A percentile compares a stretch with the other conserved stretches of the same genome.
Conservation (phyloP, 2,888 invertebrate genomes). For the Strigamia maritima region DNA sequence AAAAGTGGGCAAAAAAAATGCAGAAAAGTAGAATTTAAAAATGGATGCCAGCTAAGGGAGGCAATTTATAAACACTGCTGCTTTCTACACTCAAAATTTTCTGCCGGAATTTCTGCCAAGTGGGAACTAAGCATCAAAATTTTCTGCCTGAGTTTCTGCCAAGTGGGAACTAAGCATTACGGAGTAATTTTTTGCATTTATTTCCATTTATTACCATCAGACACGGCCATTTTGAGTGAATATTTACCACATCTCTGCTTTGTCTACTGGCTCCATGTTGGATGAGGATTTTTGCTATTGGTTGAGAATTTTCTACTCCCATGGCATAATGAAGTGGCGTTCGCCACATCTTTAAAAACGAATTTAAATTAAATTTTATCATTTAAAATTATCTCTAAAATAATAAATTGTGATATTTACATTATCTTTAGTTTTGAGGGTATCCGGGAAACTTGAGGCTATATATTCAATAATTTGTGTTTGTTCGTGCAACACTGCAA, state of each 20-base stretch:
- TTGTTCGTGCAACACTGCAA: constrained; percentile 79
- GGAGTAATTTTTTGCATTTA: no score
- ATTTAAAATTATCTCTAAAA: background rate
- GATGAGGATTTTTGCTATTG: constrained; percentile 73
- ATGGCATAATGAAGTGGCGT: constrained; percentile 86
- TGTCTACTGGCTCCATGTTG: constrained; percentile 78
- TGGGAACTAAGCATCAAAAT: no score
- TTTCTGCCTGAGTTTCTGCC: no score
- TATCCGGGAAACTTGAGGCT: constrained; percentile 67
- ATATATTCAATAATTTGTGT: constrained; percentile 76
- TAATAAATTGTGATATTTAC: constrained; percentile 58
- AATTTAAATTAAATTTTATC: no score
- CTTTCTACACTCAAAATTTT: no score
- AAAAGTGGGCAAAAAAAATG: no score
- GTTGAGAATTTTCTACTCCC: constrained; percentile 80
- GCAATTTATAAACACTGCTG: no score
- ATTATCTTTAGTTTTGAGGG: constrained; percentile 76
- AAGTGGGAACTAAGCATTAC: no score
- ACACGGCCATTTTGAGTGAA: background rate
- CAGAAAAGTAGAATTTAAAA: no score
- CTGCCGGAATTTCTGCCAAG: no score
- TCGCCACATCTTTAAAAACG: constrained; percentile 68
- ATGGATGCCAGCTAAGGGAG: no score
- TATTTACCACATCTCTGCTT: constrained; percentile 69
- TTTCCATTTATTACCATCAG: no score